Percentiles rank a stretch among this genome's conserved stretches.
phyloP scores from a whole-genome alignment of 2,888 invertebrate genomes.

The Neria commutata region DNA sequence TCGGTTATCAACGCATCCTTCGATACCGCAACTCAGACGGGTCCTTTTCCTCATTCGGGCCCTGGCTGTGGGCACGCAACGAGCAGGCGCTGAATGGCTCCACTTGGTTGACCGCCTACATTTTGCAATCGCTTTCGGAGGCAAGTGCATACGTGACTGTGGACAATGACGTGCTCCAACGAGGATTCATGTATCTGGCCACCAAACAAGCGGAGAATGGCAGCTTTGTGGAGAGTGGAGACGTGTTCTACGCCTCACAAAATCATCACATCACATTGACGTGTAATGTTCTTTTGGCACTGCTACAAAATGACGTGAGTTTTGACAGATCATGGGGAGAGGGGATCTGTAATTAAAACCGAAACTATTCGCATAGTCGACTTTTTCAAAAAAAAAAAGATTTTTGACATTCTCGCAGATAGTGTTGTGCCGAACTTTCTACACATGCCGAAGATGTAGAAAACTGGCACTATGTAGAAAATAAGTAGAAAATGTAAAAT shows the following conservation, averaged over 20 bases:
- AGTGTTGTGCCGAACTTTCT: too few species aligned
- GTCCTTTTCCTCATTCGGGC: constrained; percentile 86
- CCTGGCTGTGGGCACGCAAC: constrained; percentile 61
- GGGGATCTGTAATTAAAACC: too few species aligned
- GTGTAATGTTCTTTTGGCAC: constrained; percentile 75
- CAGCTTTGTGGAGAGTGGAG: constrained; percentile 78
- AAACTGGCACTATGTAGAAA: too few species aligned
- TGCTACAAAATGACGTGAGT: constrained; percentile 71
- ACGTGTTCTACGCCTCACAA: constrained; percentile 73
- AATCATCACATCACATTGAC: constrained; percentile 73
- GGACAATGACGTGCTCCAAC: constrained; percentile 70
- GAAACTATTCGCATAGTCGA: too few species aligned
- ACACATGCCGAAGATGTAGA: background rate
- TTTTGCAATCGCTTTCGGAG: constrained; percentile 75
- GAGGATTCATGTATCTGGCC: constrained; percentile 74
- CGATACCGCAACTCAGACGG: constrained; percentile 85
- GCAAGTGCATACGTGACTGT: constrained; percentile 73
- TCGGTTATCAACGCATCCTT: constrained; percentile 89
- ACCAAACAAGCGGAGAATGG: constrained; percentile 74
- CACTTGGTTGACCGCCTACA: constrained; percentile 83
- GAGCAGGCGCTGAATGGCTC: constrained; percentile 66
- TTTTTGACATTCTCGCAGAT: too few species aligned
- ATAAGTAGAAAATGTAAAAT: too few species aligned
- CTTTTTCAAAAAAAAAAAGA: too few species aligned
- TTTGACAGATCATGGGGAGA: too few species aligned